A percentile compares a stretch with the other conserved stretches of the same genome.
phyloP scores from a whole-genome alignment of 2,888 invertebrate species.

The Mystacides longicornis region DNA sequence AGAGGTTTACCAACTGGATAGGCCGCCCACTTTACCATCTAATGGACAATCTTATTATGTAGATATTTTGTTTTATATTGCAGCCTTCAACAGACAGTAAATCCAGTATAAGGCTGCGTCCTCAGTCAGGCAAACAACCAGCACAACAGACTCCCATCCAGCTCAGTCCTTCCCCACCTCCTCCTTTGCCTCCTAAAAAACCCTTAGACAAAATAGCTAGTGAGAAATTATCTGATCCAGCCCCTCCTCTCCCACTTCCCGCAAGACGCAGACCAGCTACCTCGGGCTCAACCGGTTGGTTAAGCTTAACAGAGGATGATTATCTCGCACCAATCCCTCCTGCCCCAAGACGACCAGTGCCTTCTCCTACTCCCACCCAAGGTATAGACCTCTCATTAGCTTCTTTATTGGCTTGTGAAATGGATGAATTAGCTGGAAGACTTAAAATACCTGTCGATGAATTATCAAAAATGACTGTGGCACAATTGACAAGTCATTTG shows the following conservation, averaged over 20 bases:
- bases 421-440: constrained; percentile 71
- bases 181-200: constrained; percentile 67
- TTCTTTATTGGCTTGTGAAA: constrained; percentile 73
- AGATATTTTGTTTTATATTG: too few relatives aligned
- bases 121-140: constrained; percentile 32
- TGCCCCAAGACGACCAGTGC: constrained; percentile 35
- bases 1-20: too few relatives aligned
- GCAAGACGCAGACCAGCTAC: constrained; percentile 28
- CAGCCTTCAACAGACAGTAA: constrained; percentile 22
- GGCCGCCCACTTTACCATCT: too few relatives aligned
- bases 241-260: constrained; percentile 32
- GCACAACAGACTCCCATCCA: constrained; percentile 54
- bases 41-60: too few relatives aligned
- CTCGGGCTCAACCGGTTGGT: constrained; percentile 12
- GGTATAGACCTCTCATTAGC: constrained; percentile 72
- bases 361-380: constrained; percentile 28
- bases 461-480: constrained; percentile 77
- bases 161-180: constrained; percentile 52
- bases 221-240: constrained; percentile 43
- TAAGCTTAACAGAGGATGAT: constrained; percentile 48
- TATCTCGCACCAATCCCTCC: constrained; percentile 60
- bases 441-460: constrained; percentile 70
- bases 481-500: constrained; percentile 76
- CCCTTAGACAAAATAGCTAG: constrained; percentile 48
- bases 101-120: constrained; percentile 35